Percentiles rank a stretch among this genome's conserved stretches.
Conservation (phyloP, 2,113 vertebrate genomes). For the Tragelaphus imberbis region DNA sequence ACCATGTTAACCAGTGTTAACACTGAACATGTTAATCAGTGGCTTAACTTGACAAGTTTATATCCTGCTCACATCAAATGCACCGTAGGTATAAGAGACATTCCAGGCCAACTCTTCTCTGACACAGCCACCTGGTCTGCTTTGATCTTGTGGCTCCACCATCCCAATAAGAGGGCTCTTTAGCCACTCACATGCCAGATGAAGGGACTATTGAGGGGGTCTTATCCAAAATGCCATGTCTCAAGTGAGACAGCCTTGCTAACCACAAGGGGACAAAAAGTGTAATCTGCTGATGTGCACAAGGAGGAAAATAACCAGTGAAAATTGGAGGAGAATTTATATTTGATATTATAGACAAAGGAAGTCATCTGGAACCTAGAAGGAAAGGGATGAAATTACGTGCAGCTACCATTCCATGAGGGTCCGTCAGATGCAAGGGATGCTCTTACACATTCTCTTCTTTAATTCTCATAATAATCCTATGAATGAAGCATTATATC, state of each 20-base stretch:
- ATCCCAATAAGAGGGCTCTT: background rate
- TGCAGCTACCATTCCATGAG: background rate
- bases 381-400: background rate
- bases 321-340: background rate
- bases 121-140: background rate
- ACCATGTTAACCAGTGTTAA: background rate
- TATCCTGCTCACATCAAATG: background rate
- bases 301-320: background rate
- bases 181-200: background rate
- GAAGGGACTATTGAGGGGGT: background rate
- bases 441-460: background rate
- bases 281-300: accelerated
- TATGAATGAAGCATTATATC: background rate
- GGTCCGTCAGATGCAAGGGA: background rate
- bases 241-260: background rate
- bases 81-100: background rate
- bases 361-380: background rate
- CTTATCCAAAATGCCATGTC: background rate
- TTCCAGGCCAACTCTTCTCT: background rate
- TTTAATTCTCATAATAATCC: background rate
- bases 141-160: background rate
- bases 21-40: background rate
- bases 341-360: too few species aligned
- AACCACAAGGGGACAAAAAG: background rate
- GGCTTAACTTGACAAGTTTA: background rate